phyloP scores from a whole-genome alignment of 2,888 invertebrate species.

The Mantis religiosa region DNA sequence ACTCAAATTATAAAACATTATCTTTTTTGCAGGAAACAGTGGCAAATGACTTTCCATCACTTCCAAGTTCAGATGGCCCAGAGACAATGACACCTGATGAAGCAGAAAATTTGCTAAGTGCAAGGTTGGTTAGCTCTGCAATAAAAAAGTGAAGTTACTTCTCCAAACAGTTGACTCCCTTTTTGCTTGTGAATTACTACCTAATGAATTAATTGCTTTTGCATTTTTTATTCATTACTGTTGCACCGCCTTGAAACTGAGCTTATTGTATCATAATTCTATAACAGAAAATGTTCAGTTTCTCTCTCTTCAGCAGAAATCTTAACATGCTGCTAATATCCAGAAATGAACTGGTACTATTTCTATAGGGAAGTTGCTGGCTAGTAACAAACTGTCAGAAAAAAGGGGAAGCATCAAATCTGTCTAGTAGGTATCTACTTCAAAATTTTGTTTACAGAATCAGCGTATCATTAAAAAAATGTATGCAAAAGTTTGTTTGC shows the following conservation, averaged over 20 bases:
- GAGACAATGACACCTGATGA: slow-evolving; percentile 77
- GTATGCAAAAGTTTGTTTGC: too few species aligned
- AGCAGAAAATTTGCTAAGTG: slow-evolving; percentile 80
- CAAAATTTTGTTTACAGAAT: too few species aligned
- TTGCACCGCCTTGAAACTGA: not conserved
- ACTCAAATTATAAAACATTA: slow-evolving; percentile 38
- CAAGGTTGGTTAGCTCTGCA: slow-evolving; percentile 57
- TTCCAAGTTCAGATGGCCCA: slow-evolving; percentile 25
- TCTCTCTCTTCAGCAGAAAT: not conserved
- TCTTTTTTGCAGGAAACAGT: slow-evolving; percentile 45
- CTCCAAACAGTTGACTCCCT: not conserved
- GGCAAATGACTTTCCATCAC: not conserved
- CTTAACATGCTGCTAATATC: not conserved
- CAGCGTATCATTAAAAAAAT: too few species aligned
- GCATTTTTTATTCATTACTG: not conserved
- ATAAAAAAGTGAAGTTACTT: not conserved
- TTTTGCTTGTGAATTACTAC: not conserved
- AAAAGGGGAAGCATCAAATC: too few species aligned
- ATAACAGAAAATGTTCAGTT: not conserved
- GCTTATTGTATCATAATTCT: not conserved
- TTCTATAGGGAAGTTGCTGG: not conserved
- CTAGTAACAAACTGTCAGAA: not conserved
- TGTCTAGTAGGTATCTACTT: too few species aligned
- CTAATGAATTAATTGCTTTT: not conserved
- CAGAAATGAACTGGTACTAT: not conserved